Evolutionary conservation across 2,888 invertebrate species (phyloP).

Genomic region (Alloplasta piceator): DNA sequence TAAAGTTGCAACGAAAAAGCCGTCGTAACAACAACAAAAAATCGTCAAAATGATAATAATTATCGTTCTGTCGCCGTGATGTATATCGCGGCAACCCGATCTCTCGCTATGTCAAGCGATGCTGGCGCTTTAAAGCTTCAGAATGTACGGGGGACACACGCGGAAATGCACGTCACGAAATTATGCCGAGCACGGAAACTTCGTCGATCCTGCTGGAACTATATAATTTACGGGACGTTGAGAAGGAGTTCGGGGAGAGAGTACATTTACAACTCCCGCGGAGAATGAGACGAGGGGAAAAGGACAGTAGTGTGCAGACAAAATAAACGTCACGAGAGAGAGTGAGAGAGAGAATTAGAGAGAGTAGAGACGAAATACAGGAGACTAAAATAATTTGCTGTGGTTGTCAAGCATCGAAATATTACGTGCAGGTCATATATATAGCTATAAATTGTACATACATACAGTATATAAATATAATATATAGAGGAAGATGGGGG

Average conservation of each 20-base stretch:
- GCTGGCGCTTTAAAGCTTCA: conserved; percentile 19
- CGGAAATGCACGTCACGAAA: conserved; percentile 63
- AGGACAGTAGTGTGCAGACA: neutral
- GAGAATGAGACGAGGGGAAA: conserved; percentile 25
- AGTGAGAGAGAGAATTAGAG: conserved; percentile 8
- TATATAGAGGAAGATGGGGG: too few species aligned
- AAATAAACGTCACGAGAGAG: neutral
- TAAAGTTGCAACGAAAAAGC: conserved; percentile 8
- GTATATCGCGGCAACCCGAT: conserved; percentile 19
- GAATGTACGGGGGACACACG: conserved; percentile 30
- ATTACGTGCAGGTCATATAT: conserved; percentile 41
- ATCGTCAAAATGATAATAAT: conserved; percentile 75
- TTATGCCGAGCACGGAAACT: conserved; percentile 61
- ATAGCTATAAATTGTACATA: neutral
- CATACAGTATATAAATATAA: too few species aligned
- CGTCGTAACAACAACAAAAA: neutral
- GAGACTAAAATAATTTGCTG: conserved; percentile 39
- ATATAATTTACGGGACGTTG: conserved; percentile 66
- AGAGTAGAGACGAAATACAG: conserved; percentile 30
- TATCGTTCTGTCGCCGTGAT: conserved; percentile 66
- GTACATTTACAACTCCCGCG: conserved; percentile 50
- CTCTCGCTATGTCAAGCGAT: conserved; percentile 8
- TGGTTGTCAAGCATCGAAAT: conserved; percentile 38
- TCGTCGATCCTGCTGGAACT: conserved; percentile 58
- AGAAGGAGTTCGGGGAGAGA: conserved; percentile 51